Conservation (phyloP, 2,797 vertebrate species). For the Anniella stebbinsi region DNA sequence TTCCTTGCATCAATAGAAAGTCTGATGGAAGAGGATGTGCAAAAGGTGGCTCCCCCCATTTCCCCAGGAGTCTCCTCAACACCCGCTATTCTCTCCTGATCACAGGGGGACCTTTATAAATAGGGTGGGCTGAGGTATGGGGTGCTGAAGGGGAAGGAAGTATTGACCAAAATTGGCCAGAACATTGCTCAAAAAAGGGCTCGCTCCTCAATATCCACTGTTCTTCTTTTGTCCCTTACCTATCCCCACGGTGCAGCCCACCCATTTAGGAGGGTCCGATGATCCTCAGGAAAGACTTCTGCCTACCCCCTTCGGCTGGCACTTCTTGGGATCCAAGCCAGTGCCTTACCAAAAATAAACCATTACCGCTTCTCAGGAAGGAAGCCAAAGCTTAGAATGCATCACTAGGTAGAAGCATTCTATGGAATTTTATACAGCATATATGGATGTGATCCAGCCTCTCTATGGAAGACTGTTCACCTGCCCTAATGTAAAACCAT, state of each 20-base stretch:
- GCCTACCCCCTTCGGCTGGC: not conserved
- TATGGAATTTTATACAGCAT: too few species aligned
- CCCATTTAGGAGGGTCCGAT: too few species aligned
- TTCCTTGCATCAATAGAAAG: not conserved
- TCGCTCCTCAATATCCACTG: too few species aligned
- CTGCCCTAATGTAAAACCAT: too few species aligned
- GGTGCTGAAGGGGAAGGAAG: not conserved
- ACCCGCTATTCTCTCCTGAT: too few species aligned
- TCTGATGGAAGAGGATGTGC: not conserved
- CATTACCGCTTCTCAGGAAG: not conserved
- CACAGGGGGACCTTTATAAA: too few species aligned
- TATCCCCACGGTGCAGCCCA: too few species aligned
- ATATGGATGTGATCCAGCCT: too few species aligned
- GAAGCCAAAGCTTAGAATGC: constrained; percentile 1
- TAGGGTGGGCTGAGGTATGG: too few species aligned
- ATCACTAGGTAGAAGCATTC: too few species aligned
- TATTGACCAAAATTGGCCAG: not conserved
- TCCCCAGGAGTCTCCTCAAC: not conserved
- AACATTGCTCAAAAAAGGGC: not conserved
- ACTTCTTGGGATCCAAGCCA: not conserved
- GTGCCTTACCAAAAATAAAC: not conserved
- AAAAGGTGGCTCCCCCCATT: not conserved
- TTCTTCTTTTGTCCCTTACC: too few species aligned
- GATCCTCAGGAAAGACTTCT: not conserved
- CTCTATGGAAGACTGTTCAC: too few species aligned